These are phyloP conservation scores for Eulemur macaco DNA, from an alignment of 2,113 vertebrate genomes.

Conservation along the genomic window DNA sequence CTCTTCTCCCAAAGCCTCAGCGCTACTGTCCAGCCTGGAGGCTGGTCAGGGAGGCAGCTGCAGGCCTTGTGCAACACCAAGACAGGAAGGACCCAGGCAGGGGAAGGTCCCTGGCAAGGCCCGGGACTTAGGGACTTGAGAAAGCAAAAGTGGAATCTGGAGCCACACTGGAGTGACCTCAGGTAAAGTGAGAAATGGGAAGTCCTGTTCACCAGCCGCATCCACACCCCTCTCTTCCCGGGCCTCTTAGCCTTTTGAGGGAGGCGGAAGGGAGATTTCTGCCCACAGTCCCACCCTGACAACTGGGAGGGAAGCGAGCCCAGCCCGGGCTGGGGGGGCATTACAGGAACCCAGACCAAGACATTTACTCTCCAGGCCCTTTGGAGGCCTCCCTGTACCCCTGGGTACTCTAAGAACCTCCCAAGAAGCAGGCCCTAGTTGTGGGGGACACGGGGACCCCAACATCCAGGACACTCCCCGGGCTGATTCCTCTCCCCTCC, in stretches of 20 bases:
- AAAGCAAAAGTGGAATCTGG: background rate
- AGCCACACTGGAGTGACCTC: background rate
- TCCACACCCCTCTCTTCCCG: background rate
- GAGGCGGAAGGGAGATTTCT: background rate
- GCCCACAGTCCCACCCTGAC: background rate
- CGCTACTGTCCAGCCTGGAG: background rate
- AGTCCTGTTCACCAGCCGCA: background rate
- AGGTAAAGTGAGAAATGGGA: background rate
- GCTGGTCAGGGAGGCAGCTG: conserved; percentile 42
- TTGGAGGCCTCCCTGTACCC: background rate
- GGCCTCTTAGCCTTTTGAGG: background rate
- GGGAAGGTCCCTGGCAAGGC: background rate
- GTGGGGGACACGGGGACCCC: background rate
- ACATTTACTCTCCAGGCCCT: background rate
- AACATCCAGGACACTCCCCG: background rate
- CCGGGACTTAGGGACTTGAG: background rate
- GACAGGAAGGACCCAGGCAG: conserved; percentile 1
- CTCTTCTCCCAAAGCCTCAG: conserved; percentile 57
- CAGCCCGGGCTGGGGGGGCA: background rate
- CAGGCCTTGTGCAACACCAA: conserved; percentile 49
- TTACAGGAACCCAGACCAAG: background rate
- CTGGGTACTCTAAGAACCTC: background rate
- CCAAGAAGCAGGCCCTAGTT: background rate
- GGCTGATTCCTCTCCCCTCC: background rate
- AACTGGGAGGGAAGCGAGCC: background rate